A percentile compares a stretch with the other conserved stretches of the same genome.
Evolutionary conservation across 2,888 invertebrate species (phyloP).

Genomic region (Willowsia nigromaculata): DNA sequence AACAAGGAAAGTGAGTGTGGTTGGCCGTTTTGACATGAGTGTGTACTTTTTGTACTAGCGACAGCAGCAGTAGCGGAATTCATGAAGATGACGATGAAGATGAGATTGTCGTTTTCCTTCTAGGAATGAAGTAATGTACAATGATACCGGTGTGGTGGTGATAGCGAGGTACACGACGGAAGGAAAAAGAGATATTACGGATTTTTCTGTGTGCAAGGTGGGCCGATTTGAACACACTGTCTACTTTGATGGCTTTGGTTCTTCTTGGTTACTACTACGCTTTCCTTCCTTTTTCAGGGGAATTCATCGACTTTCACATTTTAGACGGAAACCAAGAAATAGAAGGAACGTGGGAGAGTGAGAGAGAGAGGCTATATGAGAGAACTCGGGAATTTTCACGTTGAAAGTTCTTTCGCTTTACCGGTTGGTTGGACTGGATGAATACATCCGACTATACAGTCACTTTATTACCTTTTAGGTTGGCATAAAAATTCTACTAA

Average conservation of each 20-base stretch:
- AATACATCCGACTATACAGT: background rate
- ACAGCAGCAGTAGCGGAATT: background rate
- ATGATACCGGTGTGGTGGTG: background rate
- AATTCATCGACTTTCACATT: constrained; percentile 33
- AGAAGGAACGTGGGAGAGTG: background rate
- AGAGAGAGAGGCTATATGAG: background rate
- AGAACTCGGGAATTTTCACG: constrained; percentile 12
- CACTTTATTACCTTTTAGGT: constrained; percentile 35
- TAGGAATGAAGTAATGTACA: constrained; percentile 6
- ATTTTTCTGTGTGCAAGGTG: constrained; percentile 9
- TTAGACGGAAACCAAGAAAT: background rate
- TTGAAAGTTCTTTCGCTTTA: constrained; percentile 4
- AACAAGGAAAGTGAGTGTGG: background rate
- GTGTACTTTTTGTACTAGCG: background rate
- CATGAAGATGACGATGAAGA: constrained; percentile 9
- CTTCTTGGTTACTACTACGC: background rate
- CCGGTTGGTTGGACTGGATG: constrained; percentile 20
- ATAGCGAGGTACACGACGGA: constrained; percentile 9
- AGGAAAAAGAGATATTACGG: background rate
- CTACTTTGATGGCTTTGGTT: constrained; percentile 12
- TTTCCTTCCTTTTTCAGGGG: background rate
- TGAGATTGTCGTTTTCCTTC: constrained; percentile 25
- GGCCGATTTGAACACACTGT: background rate
- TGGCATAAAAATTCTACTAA: background rate
- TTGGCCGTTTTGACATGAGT: background rate